Evolutionary conservation across 2,113 vertebrate species (phyloP), one percentile per base, ranked within the genome.

Genomic region (Acinonyx jubatus): DNA sequence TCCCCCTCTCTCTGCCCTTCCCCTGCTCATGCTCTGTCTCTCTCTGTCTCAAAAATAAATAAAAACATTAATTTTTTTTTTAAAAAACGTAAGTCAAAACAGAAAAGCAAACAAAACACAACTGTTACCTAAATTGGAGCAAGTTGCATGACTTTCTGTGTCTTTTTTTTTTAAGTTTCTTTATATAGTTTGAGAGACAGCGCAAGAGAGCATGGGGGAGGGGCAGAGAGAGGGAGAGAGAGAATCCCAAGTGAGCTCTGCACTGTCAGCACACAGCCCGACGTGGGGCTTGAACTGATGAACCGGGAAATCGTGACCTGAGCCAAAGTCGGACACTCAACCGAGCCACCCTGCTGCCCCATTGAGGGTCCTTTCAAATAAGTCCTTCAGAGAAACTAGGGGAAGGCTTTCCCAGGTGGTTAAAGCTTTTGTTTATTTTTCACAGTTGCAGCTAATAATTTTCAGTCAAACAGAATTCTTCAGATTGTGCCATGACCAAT

Each of bases 401-500:
- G 5, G 36, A 69, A 78, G 41, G 11, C 55, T 61, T 92, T 66
- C 48, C 10, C 16, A 21, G 5, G 19, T 25, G 52, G 25, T 50
- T 69, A 83, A 80, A 69, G 15, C 25, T 78, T 65, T 52, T 38
- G 45, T 12, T 55, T 63, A 41, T 74, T 91, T 95, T 83, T 76
- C 61, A 52, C 16, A 73, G 29, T 41, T 94, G 7, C 65, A 80
- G 29, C 31, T 71, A 86, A 48, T 66, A 76, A 71, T 83, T 73
- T 76, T 79, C 71, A 91, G 57, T 45, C 63, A 65, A 52, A 76
- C 14, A 55, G 94, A 88, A 61, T 25, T 71, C 13, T 63, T 91
- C 52, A 63, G 55, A 41, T 66, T n/a, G 55, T 66, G 13, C 41
- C 4, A 2, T 74, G 33, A 79, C 18, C 41, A 13, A 11, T 63